A percentile compares a stretch with the other conserved stretches of the same genome.
phyloP scores from a whole-genome alignment of 30 jellyfish, hydroid and myxozoan genomes.

The Euphysa ruthae region DNA sequence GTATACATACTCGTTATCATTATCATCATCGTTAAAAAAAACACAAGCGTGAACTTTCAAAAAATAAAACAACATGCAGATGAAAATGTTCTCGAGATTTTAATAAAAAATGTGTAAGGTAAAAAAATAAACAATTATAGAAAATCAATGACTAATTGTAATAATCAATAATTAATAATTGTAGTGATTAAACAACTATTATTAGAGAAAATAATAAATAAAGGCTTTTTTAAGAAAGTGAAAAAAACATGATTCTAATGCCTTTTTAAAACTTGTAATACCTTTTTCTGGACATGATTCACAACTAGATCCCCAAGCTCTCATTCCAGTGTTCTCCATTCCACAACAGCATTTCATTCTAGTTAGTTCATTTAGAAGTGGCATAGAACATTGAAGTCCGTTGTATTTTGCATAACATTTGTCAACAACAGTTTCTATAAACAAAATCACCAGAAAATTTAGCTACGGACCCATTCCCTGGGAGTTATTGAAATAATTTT shows the following conservation, averaged over 20 bases:
- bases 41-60: no score
- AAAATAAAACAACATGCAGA: no score
- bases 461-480: no score
- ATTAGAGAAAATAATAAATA: no score
- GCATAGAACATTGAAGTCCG: slow-evolving; percentile 83
- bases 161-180: no score
- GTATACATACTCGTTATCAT: background rate
- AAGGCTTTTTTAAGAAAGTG: no score
- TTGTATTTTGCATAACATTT: slow-evolving; percentile 80
- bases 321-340: slow-evolving; percentile 72
- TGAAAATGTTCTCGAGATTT: no score
- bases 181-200: no score
- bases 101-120: no score
- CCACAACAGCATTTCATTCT: slow-evolving; percentile 90
- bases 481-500: no score
- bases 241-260: background rate
- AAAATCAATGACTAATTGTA: no score
- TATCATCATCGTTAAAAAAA: background rate
- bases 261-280: background rate
- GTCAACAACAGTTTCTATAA: slow-evolving; percentile 47
- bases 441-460: background rate
- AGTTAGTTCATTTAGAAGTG: slow-evolving; percentile 66
- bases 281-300: slow-evolving; percentile 82
- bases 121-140: no score
- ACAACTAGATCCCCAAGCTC: slow-evolving; percentile 90